Conservation (phyloP, 1,140 invertebrate genomes). For the Aphelenchoides besseyi region DNA sequence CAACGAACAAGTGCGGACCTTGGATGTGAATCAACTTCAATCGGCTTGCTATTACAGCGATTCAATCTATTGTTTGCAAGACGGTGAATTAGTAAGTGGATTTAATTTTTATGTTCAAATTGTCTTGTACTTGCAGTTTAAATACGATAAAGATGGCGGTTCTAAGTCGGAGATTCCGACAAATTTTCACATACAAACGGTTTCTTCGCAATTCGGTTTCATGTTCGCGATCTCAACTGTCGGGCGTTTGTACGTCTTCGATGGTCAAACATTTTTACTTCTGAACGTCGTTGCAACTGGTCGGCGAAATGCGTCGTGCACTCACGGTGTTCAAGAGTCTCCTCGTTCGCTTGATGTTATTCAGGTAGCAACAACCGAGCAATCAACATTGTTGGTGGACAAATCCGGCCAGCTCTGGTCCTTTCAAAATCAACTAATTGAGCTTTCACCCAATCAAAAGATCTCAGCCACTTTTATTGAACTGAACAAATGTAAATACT, state of each 20-base stretch:
- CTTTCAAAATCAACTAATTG: neutral
- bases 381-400: neutral
- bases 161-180: no score
- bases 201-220: neutral
- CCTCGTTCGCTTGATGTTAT: neutral
- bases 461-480: conserved; percentile 13
- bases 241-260: neutral
- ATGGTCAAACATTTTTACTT: neutral
- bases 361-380: conserved; percentile 5
- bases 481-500: conserved; percentile 9
- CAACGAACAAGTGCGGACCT: no score
- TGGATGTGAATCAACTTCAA: no score
- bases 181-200: neutral
- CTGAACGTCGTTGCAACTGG: neutral
- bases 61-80: neutral
- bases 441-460: neutral
- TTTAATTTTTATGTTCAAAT: neutral
- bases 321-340: neutral
- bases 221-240: neutral
- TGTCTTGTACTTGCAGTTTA: neutral
- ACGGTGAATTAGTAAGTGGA: neutral
- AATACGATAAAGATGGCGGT: neutral
- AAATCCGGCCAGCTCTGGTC: neutral
- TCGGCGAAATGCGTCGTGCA: neutral
- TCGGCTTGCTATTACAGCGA: neutral